A percentile compares a stretch with the other conserved stretches of the same genome.
These are phyloP conservation scores for Ostrea denselamellosa DNA, from an alignment of 1,140 invertebrate species.

Conservation along the genomic window DNA sequence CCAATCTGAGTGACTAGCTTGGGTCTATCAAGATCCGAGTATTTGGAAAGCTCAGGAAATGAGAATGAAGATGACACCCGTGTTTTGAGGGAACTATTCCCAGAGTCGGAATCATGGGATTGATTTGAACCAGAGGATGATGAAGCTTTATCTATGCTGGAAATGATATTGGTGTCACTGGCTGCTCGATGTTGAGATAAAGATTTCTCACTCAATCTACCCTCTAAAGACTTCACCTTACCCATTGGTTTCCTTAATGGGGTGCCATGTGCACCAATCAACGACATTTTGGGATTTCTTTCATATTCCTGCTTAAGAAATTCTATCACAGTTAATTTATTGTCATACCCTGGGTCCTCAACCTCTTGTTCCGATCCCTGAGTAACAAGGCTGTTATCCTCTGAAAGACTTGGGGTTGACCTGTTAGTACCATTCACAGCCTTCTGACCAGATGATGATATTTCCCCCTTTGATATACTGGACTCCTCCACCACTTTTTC, in stretches of 20 bases:
- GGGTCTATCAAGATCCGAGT: constrained; percentile 62
- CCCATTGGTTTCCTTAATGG: neutral
- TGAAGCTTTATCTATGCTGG: constrained; percentile 57
- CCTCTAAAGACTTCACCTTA: neutral
- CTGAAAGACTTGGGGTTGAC: constrained; percentile 53
- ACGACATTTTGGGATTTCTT: constrained; percentile 47
- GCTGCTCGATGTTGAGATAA: constrained; percentile 61
- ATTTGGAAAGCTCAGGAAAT: constrained; percentile 72
- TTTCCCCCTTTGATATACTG: too few relatives aligned
- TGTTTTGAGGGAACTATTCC: constrained; percentile 34
- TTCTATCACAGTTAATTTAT: constrained; percentile 71
- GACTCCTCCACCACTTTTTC: neutral
- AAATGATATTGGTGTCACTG: constrained; percentile 69
- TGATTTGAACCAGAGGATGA: constrained; percentile 47
- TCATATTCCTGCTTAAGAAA: constrained; percentile 74
- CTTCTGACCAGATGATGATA: neutral
- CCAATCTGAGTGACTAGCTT: constrained; percentile 74
- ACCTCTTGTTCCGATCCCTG: constrained; percentile 52
- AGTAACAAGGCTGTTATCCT: constrained; percentile 56
- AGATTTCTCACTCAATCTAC: constrained; percentile 36
- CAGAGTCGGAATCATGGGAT: constrained; percentile 38
- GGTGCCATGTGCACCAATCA: neutral
- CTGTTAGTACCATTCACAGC: constrained; percentile 37
- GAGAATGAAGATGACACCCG: constrained; percentile 68
- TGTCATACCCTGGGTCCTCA: constrained; percentile 46